phyloP scores from a whole-genome alignment of 2,797 vertebrate genomes.

The Etheostoma perlongum region DNA sequence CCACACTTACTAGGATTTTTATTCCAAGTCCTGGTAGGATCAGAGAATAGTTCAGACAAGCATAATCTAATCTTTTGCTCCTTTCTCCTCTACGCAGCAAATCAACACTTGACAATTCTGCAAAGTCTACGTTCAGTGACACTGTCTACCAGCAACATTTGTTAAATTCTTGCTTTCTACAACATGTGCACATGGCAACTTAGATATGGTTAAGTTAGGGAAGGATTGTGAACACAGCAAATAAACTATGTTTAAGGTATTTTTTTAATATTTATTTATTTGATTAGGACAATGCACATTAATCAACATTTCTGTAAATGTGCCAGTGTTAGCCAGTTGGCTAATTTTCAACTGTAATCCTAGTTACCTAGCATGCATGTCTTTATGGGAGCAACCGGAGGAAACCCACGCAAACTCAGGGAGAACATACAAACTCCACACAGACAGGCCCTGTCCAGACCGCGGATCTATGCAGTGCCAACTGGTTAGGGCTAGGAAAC shows the following conservation, averaged over 20 bases:
- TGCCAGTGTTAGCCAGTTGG: no score
- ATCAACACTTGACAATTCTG: neutral
- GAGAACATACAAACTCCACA: no score
- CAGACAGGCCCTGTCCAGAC: no score
- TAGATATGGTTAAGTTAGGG: neutral
- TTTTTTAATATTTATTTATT: no score
- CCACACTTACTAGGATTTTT: neutral
- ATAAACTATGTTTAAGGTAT: neutral
- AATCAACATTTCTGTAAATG: no score
- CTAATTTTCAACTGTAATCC: no score
- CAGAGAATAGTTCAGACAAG: neutral
- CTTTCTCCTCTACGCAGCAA: no score
- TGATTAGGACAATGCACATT: no score
- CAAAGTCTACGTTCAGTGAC: neutral
- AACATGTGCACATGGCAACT: neutral
- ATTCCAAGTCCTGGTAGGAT: neutral
- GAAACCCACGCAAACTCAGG: no score
- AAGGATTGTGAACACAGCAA: neutral
- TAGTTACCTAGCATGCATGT: no score
- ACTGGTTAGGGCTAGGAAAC: neutral
- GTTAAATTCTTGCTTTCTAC: neutral
- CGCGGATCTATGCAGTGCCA: no score
- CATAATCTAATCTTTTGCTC: neutral
- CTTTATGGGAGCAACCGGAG: no score
- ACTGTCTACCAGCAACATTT: neutral